Evolutionary conservation across 2,888 invertebrate species (phyloP).

Genomic region (Lochmaea capreae): DNA sequence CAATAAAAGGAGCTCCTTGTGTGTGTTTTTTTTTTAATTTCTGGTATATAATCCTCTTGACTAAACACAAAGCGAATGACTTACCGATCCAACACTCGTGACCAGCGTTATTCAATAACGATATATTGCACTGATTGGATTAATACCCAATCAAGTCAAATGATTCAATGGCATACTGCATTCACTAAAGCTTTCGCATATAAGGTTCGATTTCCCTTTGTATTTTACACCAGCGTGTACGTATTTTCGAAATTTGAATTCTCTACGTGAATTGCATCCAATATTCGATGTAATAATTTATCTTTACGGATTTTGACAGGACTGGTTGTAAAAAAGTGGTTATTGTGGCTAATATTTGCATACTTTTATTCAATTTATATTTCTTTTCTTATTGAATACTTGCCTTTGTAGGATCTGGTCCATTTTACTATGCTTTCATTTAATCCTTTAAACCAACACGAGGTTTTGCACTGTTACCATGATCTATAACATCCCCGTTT

Average conservation of each 20-base stretch:
- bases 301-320: background rate
- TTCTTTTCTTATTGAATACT: no score
- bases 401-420: no score
- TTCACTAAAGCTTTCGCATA: background rate
- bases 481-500: no score
- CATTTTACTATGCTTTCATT: no score
- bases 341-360: background rate
- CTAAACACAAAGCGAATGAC: slow-evolving; percentile 30
- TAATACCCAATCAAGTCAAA: slow-evolving; percentile 30
- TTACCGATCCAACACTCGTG: slow-evolving; percentile 37
- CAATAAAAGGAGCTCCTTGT: no score
- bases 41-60: background rate
- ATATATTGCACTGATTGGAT: slow-evolving; percentile 40
- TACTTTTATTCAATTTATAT: no score
- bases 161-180: slow-evolving; percentile 20
- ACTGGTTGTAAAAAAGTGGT: background rate
- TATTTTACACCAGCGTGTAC: background rate
- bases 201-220: slow-evolving; percentile 13
- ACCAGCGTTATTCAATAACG: slow-evolving; percentile 39
- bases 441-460: no score
- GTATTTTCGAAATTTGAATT: background rate
- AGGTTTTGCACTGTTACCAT: no score
- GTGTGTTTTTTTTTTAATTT: background rate
- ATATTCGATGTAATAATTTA: background rate
- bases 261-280: slow-evolving; percentile 3